Evolutionary conservation across 2,888 invertebrate genomes (phyloP), one percentile per base, ranked within the genome.

Genomic region (Mimumesa dahlbomi): DNA sequence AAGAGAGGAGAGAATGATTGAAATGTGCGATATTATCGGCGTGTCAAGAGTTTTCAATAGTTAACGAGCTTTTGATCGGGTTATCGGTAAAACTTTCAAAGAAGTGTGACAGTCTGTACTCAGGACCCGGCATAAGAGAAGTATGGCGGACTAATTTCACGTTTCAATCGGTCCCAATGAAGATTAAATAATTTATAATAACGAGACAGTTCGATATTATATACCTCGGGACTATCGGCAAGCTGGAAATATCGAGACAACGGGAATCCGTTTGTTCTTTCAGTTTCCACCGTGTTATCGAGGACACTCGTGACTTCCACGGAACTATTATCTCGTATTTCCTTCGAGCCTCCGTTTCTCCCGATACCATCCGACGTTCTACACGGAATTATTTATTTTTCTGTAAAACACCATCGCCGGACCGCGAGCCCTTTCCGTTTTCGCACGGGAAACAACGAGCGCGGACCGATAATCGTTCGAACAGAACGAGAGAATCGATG

Each of bases 11-110:
- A 7, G 1, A 7, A 18, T 38, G 57, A 75, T 70, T 66, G 73
- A 75, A 66, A 61, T 57, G 64, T 50, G 58, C 59, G 70, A 74
- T 67, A 71, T 73, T 75, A 75, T 77, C 71, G 69, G 67, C 49
- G 66, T 58, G 75, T 74, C 71, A 49, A 61, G 57, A 69, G 71
- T 77, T 79, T 77, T 72, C 75, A 63, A 74, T 74, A 71, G 63
- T 67, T 82, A 84, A 84, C 82, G 83, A 82, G 82, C 82, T 82
- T 83, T 82, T 84, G 79, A 84, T 84, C 76, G 77, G 76, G 81
- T 84, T 82, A 84, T 82, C 78, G 79, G 65, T 38, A 64, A 81
- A 84, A 81, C 73, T 83, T 84, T 50, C 36, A 42, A 43, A 59
- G 70, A 75, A 79, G 72, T 69, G 65, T 69, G 74, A 71, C 71